These are phyloP conservation scores for Periophthalmus magnuspinnatus DNA, from an alignment of 2,797 vertebrate species.

Conservation along the genomic window DNA sequence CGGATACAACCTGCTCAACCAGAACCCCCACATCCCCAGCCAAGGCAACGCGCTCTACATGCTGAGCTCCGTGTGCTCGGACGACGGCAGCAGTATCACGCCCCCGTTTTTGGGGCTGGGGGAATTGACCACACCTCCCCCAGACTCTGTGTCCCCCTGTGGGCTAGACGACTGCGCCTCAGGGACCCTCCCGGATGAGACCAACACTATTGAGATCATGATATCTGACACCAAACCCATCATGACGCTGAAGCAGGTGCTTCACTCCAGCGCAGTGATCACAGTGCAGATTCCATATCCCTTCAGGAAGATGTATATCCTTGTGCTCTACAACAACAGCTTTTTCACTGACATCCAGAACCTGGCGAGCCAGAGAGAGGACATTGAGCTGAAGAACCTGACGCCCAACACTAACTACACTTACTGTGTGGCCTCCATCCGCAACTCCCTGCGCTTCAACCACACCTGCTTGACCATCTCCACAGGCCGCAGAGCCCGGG, in stretches of 20 bases:
- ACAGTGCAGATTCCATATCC: conserved; percentile 91
- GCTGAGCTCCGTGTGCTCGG: conserved; percentile 86
- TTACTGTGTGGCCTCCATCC: conserved; percentile 93
- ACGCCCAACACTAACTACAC: conserved; percentile 92
- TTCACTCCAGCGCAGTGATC: conserved; percentile 84
- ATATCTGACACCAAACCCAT: conserved; percentile 80
- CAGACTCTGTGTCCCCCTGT: conserved; percentile 82
- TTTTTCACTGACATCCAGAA: conserved; percentile 88
- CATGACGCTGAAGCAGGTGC: conserved; percentile 84
- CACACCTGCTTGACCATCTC: conserved; percentile 94
- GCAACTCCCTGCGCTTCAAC: conserved; percentile 90
- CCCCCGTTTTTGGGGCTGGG: conserved; percentile 50
- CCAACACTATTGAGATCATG: conserved; percentile 81
- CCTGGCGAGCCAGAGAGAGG: conserved; percentile 86
- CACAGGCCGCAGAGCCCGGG: conserved; percentile 75
- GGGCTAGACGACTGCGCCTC: conserved; percentile 90
- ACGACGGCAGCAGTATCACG: conserved; percentile 76
- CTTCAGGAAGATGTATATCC: conserved; percentile 93
- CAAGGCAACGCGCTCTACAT: conserved; percentile 88
- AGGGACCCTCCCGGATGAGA: conserved; percentile 82
- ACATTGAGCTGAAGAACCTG: conserved; percentile 86
- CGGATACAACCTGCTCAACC: conserved; percentile 92
- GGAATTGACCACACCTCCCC: conserved; percentile 76
- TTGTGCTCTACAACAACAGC: conserved; percentile 95
- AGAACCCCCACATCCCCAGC: conserved; percentile 86